Evolutionary conservation across 2,113 vertebrate species (phyloP).

Genomic region (Noturus placidus): DNA sequence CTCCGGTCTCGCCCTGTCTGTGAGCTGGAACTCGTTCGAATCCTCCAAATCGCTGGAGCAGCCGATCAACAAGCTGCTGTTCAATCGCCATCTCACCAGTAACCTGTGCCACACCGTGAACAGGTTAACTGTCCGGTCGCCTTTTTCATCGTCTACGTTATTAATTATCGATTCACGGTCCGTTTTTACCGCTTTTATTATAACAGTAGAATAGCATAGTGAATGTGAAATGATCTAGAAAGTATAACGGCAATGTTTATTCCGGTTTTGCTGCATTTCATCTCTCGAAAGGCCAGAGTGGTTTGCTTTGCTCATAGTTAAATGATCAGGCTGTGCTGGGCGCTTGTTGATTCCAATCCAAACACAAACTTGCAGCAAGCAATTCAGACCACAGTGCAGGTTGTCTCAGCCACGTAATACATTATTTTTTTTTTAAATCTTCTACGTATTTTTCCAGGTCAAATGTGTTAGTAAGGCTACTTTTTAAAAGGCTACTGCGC

Average conservation of each 20-base stretch:
- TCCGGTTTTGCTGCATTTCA: background rate
- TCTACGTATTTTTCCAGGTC: too few species aligned
- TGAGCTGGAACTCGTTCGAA: conserved; percentile 75
- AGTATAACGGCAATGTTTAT: background rate
- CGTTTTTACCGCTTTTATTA: background rate
- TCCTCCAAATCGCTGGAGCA: conserved; percentile 74
- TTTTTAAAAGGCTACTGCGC: too few species aligned
- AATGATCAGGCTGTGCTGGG: too few species aligned
- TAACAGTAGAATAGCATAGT: background rate
- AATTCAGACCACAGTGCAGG: too few species aligned
- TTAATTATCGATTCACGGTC: background rate
- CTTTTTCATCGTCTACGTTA: background rate
- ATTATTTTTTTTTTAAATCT: too few species aligned
- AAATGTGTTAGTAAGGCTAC: too few species aligned
- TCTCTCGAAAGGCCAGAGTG: too few species aligned
- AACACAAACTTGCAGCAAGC: too few species aligned
- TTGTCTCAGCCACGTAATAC: too few species aligned
- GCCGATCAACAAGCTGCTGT: conserved; percentile 80
- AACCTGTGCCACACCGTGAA: conserved; percentile 58
- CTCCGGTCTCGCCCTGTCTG: conserved; percentile 75
- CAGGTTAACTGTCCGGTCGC: conserved; percentile 53
- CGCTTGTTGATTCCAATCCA: too few species aligned
- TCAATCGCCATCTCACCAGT: conserved; percentile 71
- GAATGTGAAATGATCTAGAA: background rate
- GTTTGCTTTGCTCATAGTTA: too few species aligned